phyloP scores from a whole-genome alignment of 2,888 invertebrate genomes.

The Girardia tigrina region DNA sequence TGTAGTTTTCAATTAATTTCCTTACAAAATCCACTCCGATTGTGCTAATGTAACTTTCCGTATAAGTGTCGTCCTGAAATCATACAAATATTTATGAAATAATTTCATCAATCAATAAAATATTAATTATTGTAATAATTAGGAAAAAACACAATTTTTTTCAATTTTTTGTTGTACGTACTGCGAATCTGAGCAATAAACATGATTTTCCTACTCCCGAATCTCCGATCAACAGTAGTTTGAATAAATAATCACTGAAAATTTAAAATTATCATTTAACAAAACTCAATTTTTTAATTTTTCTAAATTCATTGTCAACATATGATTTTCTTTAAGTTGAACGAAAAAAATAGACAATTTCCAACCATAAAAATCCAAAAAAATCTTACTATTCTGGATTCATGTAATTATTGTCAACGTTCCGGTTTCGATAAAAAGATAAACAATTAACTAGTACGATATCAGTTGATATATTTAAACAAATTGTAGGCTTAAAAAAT shows the following conservation, averaged over 20 bases:
- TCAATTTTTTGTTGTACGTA: too few relatives aligned
- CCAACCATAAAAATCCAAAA: too few relatives aligned
- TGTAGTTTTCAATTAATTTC: not conserved
- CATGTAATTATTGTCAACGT: conserved; percentile 23
- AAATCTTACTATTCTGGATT: conserved; percentile 19
- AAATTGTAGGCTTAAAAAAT: too few relatives aligned
- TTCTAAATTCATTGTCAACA: too few relatives aligned
- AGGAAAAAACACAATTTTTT: too few relatives aligned
- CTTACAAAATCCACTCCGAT: conserved; percentile 96
- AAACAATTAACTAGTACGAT: not conserved
- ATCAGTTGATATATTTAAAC: not conserved
- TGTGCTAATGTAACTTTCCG: conserved; percentile 98
- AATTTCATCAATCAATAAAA: too few relatives aligned
- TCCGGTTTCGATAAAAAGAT: conserved; percentile 23
- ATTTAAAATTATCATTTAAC: too few relatives aligned
- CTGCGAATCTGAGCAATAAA: conserved; percentile 43
- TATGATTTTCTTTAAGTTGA: too few relatives aligned
- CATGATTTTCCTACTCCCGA: conserved; percentile 80
- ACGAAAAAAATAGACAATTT: too few relatives aligned
- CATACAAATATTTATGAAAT: too few relatives aligned
- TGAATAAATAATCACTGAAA: conserved; percentile 72
- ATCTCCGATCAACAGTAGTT: conserved; percentile 89
- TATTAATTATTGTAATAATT: too few relatives aligned
- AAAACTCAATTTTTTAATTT: too few relatives aligned
- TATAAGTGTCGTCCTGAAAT: conserved; percentile 86